Base-by-base conservation (phyloP, 2,888 invertebrate species). In the Argyra leucocephala region DNA sequence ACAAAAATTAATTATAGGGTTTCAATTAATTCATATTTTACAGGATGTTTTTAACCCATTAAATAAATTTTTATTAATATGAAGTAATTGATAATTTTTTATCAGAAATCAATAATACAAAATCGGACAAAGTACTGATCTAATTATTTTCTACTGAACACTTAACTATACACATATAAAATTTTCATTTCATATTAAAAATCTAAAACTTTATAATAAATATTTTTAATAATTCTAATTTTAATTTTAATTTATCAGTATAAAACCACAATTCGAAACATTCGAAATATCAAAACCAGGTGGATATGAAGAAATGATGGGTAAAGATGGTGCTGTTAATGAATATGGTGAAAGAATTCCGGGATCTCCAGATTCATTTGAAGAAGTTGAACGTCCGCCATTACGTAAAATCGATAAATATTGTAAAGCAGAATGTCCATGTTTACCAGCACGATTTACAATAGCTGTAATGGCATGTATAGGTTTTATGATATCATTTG, bases 401-500 rank as follows among this genome's bases (percentile, higher is more conserved):
- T 84, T 92, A 69, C 85, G 93, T 69, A 88, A 89, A 75, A 89
- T 94, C 80, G 93, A 94, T 78, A 90, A 91, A 80, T 93, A 93
- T 79, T 83, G 91, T 73, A 86, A 85, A 73, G 92, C 94, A 36
- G 92, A 94, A 81, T 89, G 89, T 74, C 93, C 93, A 0, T 93
- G 93, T 76, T 81, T 95, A 73, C 76, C 78, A 64, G 92, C 93
- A 75, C 86, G 95, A 70, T 93, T 89, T 80, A 94, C 94, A 18
- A 89, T 93, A 69, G 92, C 93, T 65, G 80, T 91, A 68, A 84
- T 94, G 75, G 91, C 93, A 22, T 93, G 93, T 76, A 77, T 92
- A 75, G 93, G 95, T 65, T 95, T 95, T 81, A 87, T 95, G 79
- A 94, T 95, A 76, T 93, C 93, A 80, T 95, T 96, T 76, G 99